Percentiles rank a stretch among this genome's conserved stretches.
Conservation (phyloP, 2,797 vertebrate genomes). For the Odontamblyopus lacepedii region DNA sequence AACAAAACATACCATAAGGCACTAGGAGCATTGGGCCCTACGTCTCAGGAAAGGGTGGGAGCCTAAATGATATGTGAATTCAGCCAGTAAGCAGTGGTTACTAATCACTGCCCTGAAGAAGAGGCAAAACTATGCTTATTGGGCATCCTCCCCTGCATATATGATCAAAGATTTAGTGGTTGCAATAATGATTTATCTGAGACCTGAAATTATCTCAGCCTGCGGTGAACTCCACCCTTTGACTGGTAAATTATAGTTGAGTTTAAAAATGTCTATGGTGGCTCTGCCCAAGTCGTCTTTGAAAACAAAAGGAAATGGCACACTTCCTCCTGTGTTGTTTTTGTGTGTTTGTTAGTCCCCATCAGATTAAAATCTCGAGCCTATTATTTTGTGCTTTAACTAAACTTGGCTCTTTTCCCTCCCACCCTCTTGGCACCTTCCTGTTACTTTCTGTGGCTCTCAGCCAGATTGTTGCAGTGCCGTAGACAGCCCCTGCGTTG, state of each 20-base stretch:
- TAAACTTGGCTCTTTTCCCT: conserved; percentile 43
- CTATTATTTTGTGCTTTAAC: conserved; percentile 36
- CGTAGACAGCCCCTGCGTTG: conserved; percentile 43
- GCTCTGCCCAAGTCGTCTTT: conserved; percentile 39
- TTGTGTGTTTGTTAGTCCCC: conserved; percentile 22
- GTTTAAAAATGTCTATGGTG: conserved; percentile 29
- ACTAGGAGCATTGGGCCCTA: conserved; percentile 35
- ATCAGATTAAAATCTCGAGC: conserved; percentile 51
- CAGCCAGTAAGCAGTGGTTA: conserved; percentile 52
- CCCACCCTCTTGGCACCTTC: conserved; percentile 45
- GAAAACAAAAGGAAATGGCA: conserved; percentile 65
- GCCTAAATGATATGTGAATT: conserved; percentile 45
- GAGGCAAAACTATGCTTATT: conserved; percentile 34
- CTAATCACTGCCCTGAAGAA: conserved; percentile 57
- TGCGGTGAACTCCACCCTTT: conserved; percentile 57
- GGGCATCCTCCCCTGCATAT: conserved; percentile 37
- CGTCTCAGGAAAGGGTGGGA: conserved; percentile 59
- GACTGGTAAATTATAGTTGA: conserved; percentile 65
- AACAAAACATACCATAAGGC: conserved; percentile 24
- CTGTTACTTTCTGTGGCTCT: conserved; percentile 63
- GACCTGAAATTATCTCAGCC: conserved; percentile 56
- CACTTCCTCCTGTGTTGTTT: conserved; percentile 51
- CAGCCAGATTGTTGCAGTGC: conserved; percentile 29
- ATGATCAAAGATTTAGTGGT: conserved; percentile 66
- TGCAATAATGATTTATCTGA: conserved; percentile 51